Base-by-base conservation (phyloP, 2,113 vertebrate species). In the Oenanthe oenanthe region DNA sequence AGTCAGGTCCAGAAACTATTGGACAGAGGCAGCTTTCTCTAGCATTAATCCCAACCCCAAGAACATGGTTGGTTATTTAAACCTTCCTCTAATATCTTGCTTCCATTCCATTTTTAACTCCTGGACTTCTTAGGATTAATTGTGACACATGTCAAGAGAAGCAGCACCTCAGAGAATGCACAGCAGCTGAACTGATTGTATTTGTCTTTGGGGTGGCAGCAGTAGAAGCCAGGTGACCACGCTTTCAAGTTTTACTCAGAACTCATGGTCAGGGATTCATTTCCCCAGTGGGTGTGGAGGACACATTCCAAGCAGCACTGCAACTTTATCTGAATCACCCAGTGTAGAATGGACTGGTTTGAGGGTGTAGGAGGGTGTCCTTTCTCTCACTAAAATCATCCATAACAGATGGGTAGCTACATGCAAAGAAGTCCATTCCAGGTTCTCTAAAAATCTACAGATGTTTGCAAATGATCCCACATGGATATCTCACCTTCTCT, bases 401-500 rank as follows among this genome's bases (percentile, higher is more conserved):
- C 6, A 10, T 50, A 61, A 75, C 22, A 81, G 40, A 56, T 21
- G 5, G 21, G 38, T 19, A 63, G 29, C 29, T 89, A 66, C 36
- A 72, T 29, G 78, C 47, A 73, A 73, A 53, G 34, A 42, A 84
- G 8, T 32, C 12, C 34, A 34, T 48, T 34, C n/a, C 45, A 56
- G 6, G 15, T 73, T 82, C 63, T 67, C 51, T 62, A 71, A 62
- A 51, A 73, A 65, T 25, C 5, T 75, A 62, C 7, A 9, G 32
- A 47, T 56, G 32, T 73, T 80, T 85, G 47, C 20, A 79, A 45
- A 58, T 40, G 53, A 66, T 45, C 32, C 61, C 29, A 38, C 21
- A 34, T 2, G 38, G 10, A 15, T 72, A 38, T 15, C 93, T 96
- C 36, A 98, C 98, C 98, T 98, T 88, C 96, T 96, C 71, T 96